Base-by-base conservation (phyloP, 2,797 vertebrate species). In the Leuciscus waleckii region DNA sequence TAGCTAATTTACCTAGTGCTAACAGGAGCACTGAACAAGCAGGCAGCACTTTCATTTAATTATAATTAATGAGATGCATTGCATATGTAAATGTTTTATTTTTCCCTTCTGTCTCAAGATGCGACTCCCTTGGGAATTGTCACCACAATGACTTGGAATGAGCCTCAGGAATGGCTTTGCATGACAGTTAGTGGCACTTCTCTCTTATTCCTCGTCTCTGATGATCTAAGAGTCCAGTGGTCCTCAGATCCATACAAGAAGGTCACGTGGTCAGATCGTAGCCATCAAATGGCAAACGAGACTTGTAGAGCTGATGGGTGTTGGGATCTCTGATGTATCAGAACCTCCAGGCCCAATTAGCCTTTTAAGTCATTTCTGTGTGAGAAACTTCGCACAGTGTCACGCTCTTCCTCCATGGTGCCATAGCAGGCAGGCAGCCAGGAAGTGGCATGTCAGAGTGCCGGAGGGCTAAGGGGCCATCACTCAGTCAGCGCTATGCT, bases 1-100 rank as follows among this genome's bases (percentile, higher is more conserved):
- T 86, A 70, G 68, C 76, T 88, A 89, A 89, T 89, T 83, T 80
- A 87, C 86, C 58, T 39, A 41, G 70, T 80, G 14, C 35, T 83
- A 82, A 82, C 88, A 76, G 88, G 78, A 77, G 82, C 79, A 79
- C 71, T 77, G 87, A 88, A 83, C 82, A 86, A 79, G 81, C 85
- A 84, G 82, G 82, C 79, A 56, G 68, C 32, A 79, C 86, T 87
- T 88, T 89, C 86, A 90, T 87, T 89, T 89, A 90, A 90, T 90
- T 87, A 88, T 85, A 89, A 87, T 86, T 87, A 87, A 88, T 86
- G 87, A 90, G 88, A 87, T 87, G 85, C 84, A 81, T 81, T 89
- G 86, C 85, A 87, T 86, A 87, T 88, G 87, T 89, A 87, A 88
- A 90, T 89, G 81, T 83, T 88, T 81, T 83, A 77, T 86, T 80